Percentiles rank a stretch among this genome's conserved stretches.
Conservation (phyloP, 2,888 invertebrate genomes). For the Magallana nippona region DNA sequence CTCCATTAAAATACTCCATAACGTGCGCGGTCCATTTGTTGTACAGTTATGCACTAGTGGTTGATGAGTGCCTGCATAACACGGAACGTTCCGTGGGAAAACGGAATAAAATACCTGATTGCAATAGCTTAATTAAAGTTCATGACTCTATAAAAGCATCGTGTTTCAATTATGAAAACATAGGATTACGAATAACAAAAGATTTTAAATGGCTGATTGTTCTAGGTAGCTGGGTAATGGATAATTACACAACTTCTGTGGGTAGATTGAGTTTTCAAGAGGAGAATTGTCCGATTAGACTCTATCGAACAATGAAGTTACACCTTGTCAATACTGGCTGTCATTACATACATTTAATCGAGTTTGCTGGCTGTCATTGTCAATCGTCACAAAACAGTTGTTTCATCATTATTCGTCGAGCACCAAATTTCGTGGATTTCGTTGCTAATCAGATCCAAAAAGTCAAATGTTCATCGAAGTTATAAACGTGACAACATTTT, state of each 20-base stretch:
- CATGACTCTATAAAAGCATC: slow-evolving; percentile 20
- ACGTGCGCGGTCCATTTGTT: background rate
- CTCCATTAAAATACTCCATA: background rate
- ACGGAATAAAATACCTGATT: background rate
- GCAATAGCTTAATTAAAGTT: slow-evolving; percentile 2
- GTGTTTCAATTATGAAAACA: slow-evolving; percentile 31
- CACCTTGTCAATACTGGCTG: no score
- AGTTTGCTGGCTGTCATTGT: no score
- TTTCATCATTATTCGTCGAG: no score
- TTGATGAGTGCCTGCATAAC: background rate
- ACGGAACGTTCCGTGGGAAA: background rate
- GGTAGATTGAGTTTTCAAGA: background rate
- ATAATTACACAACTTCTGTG: background rate
- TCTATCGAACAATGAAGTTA: background rate
- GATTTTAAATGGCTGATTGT: slow-evolving; percentile 25
- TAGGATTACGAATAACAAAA: background rate
- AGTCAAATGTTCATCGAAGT: no score
- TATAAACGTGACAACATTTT: no score
- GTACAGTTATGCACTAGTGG: background rate
- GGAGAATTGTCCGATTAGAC: background rate
- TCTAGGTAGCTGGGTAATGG: background rate
- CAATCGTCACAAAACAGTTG: no score
- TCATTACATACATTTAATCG: no score
- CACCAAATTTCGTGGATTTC: no score
- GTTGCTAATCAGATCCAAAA: no score